Conservation (phyloP, 2,797 vertebrate species). For the Lepilemur ruficaudatus region DNA sequence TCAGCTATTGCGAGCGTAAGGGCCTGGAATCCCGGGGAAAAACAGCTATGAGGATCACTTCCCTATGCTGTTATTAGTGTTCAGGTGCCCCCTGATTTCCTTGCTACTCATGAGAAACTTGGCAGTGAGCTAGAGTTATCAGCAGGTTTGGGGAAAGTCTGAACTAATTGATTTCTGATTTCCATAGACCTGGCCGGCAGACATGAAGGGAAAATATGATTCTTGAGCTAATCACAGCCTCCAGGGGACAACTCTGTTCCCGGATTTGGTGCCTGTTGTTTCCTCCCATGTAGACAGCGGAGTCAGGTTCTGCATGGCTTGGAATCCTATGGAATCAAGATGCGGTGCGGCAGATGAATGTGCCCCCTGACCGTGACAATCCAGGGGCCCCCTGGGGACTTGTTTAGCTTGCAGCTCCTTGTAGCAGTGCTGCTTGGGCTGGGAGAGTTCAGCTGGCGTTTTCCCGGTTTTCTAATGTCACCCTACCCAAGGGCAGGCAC, state of each 20-base stretch:
- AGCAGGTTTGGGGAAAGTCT: neutral
- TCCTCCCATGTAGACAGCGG: neutral
- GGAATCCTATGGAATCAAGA: neutral
- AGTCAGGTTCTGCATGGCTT: neutral
- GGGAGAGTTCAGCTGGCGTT: too few species aligned
- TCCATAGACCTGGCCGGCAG: neutral
- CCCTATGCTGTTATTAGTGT: neutral
- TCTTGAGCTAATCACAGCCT: neutral
- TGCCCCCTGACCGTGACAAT: too few species aligned
- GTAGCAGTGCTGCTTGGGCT: neutral
- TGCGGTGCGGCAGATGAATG: neutral
- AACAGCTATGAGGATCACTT: neutral
- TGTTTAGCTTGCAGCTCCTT: neutral
- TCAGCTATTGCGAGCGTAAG: neutral
- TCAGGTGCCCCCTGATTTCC: neutral
- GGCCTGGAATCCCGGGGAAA: neutral
- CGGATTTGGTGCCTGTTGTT: neutral
- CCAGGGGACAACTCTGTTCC: neutral
- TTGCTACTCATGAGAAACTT: neutral
- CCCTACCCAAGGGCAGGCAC: neutral
- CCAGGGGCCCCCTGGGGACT: neutral
- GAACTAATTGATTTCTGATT: slow-evolving; percentile 24
- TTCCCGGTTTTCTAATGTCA: neutral
- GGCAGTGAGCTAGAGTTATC: neutral
- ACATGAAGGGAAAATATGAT: neutral